A percentile compares a stretch with the other conserved stretches of the same genome.
Evolutionary conservation across 2,113 vertebrate species (phyloP).

Genomic region (Colossoma macropomum): DNA sequence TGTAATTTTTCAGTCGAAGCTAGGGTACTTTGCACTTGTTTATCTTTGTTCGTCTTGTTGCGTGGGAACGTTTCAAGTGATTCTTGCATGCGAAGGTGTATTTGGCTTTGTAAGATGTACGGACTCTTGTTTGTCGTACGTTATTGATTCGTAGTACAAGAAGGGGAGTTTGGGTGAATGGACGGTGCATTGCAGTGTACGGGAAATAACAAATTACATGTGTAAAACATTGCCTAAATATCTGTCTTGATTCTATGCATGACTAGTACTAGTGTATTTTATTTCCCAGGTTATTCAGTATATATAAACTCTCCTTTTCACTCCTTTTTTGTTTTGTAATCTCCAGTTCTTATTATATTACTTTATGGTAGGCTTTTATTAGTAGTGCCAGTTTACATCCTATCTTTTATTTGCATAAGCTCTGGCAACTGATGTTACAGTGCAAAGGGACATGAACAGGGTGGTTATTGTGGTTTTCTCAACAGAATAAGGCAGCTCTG

Average conservation of each 20-base stretch:
- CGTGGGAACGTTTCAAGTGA: slow-evolving; percentile 8
- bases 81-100: neutral
- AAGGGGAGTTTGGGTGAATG: neutral
- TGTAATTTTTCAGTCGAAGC: slow-evolving; percentile 20
- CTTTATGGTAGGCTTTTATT: slow-evolving; percentile 18
- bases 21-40: neutral
- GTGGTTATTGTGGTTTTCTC: slow-evolving; percentile 41
- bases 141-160: neutral
- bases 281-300: neutral
- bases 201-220: neutral
- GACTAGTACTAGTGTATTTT: neutral
- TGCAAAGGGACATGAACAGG: slow-evolving; percentile 20
- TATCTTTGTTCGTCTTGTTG: slow-evolving; percentile 20
- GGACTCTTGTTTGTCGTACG: neutral
- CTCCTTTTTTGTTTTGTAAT: neutral
- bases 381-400: slow-evolving; percentile 4
- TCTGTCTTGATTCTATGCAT: neutral
- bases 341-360: slow-evolving; percentile 1
- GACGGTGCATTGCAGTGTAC: neutral
- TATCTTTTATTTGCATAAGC: slow-evolving; percentile 34
- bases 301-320: neutral
- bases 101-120: neutral
- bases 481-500: slow-evolving; percentile 30
- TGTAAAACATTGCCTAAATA: no score
- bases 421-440: slow-evolving; percentile 41